These are phyloP conservation scores for Operophtera brumata DNA, from an alignment of 2,888 invertebrate genomes.

Conservation along the genomic window DNA sequence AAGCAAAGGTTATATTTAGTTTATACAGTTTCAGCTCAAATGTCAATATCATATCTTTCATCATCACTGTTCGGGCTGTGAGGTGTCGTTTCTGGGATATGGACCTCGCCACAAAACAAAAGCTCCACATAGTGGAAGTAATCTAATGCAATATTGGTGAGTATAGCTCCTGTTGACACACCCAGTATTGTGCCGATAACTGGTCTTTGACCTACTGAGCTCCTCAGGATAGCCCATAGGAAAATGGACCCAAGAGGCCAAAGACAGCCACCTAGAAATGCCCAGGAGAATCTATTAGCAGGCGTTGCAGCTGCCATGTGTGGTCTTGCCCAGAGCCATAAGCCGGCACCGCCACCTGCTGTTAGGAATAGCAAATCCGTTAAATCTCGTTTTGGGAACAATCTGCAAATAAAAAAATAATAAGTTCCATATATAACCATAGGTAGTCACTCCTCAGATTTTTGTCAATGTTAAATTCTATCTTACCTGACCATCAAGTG, in stretches of 20 bases:
- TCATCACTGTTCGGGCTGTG: slow-evolving; percentile 77
- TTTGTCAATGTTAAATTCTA: not conserved
- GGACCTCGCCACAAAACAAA: slow-evolving; percentile 78
- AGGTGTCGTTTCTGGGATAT: slow-evolving; percentile 59
- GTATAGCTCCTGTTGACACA: slow-evolving; percentile 84
- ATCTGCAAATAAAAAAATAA: slow-evolving; percentile 69
- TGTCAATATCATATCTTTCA: slow-evolving; percentile 78
- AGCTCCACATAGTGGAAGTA: slow-evolving; percentile 84
- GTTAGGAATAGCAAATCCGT: slow-evolving; percentile 91
- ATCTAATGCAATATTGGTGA: slow-evolving; percentile 83
- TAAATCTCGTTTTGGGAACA: slow-evolving; percentile 87
- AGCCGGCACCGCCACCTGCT: slow-evolving; percentile 89
- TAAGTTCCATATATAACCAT: too few species aligned
- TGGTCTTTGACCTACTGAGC: slow-evolving; percentile 86
- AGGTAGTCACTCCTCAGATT: not conserved
- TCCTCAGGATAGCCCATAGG: slow-evolving; percentile 92
- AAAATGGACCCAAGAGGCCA: slow-evolving; percentile 95
- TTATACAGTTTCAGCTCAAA: slow-evolving; percentile 40
- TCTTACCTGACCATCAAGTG: slow-evolving; percentile 85
- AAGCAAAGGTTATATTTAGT: not conserved
- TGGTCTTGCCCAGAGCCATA: slow-evolving; percentile 90
- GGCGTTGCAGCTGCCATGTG: slow-evolving; percentile 85
- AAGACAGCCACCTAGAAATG: slow-evolving; percentile 88
- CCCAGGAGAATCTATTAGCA: slow-evolving; percentile 84
- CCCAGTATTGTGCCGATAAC: slow-evolving; percentile 85